Conservation (phyloP, 2,113 vertebrate species). For the Dendropsophus ebraccatus region DNA sequence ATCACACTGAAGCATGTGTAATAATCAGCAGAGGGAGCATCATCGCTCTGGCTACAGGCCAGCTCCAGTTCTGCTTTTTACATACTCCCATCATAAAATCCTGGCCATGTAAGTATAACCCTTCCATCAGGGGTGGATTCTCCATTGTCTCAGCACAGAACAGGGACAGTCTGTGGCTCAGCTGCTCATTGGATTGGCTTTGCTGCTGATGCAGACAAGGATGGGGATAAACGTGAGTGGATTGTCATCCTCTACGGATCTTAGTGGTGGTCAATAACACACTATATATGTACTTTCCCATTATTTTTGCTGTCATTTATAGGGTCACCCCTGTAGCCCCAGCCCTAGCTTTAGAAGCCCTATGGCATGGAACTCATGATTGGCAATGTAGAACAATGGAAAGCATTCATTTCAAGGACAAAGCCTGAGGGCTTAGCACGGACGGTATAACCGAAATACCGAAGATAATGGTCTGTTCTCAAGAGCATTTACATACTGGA, state of each 20-base stretch:
- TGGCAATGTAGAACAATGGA: slow-evolving; percentile 2
- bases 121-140: background rate
- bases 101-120: background rate
- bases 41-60: background rate
- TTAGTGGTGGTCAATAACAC: background rate
- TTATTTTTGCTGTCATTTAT: background rate
- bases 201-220: slow-evolving; percentile 38
- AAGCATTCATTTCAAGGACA: background rate
- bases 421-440: background rate
- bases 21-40: background rate
- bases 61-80: background rate
- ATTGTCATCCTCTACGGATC: background rate
- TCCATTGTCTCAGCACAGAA: background rate
- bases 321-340: background rate
- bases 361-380: background rate
- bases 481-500: background rate
- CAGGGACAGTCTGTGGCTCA: slow-evolving; percentile 1
- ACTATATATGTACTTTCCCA: background rate
- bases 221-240: slow-evolving; percentile 24
- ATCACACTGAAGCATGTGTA: background rate
- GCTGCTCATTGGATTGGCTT: slow-evolving; percentile 26
- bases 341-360: background rate
- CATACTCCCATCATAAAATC: background rate
- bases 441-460: background rate
- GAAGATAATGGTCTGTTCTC: slow-evolving; percentile 11